phyloP scores from a whole-genome alignment of 2,888 invertebrate species.

The Eristalinus sepulchralis region DNA sequence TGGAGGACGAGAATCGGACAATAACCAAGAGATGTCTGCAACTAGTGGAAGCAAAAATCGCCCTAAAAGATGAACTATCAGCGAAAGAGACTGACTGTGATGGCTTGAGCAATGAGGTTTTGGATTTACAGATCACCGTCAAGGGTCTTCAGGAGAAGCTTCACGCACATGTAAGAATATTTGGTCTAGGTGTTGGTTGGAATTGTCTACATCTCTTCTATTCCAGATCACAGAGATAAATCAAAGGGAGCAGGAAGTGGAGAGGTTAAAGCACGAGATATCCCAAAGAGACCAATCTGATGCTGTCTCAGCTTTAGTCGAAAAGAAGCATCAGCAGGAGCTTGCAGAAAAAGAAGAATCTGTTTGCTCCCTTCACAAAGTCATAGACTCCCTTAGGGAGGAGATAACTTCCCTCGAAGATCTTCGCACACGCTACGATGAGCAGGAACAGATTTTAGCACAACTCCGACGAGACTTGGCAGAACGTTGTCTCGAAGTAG shows the following conservation, averaged over 20 bases:
- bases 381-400: slow-evolving; percentile 73
- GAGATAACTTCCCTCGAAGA: slow-evolving; percentile 74
- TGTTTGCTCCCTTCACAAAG: slow-evolving; percentile 72
- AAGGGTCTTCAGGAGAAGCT: slow-evolving; percentile 43
- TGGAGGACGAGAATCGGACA: slow-evolving; percentile 78
- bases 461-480: slow-evolving; percentile 73
- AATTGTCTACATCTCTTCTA: background rate
- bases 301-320: background rate
- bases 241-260: slow-evolving; percentile 35
- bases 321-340: slow-evolving; percentile 21
- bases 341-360: slow-evolving; percentile 31
- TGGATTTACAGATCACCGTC: slow-evolving; percentile 42
- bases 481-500: slow-evolving; percentile 74
- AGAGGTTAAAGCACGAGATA: slow-evolving; percentile 22
- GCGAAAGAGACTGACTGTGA: slow-evolving; percentile 68
- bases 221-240: slow-evolving; percentile 42
- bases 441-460: slow-evolving; percentile 73
- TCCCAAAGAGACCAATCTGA: slow-evolving; percentile 3
- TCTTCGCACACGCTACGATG: slow-evolving; percentile 74
- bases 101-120: slow-evolving; percentile 37
- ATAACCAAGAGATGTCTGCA: slow-evolving; percentile 77
- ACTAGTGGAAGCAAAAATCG: slow-evolving; percentile 74
- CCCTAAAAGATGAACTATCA: slow-evolving; percentile 73
- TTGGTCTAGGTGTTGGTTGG: background rate
- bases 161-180: slow-evolving; percentile 39